Base-by-base conservation (phyloP, 2,888 invertebrate species). In the Meloe dianella region DNA sequence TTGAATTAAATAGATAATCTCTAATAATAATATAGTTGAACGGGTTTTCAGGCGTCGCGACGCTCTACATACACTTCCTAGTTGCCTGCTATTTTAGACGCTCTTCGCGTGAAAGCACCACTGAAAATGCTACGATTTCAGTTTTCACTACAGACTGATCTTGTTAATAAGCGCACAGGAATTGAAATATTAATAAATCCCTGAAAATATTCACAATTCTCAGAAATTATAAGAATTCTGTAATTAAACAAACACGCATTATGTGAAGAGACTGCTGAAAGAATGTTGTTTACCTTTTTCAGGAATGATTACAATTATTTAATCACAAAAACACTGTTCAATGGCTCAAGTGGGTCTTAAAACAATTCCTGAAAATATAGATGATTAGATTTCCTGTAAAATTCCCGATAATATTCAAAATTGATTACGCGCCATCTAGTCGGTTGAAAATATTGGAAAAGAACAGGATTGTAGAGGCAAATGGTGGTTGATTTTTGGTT, bases 361-460 rank as follows among this genome's bases (percentile, higher is more conserved):
- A 2, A 27, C 27, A 4, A 27, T 27, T 27, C 2, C 27, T 27
- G 27, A 4, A 27, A 27, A 4, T 27, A 27, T n/a, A n/a, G n/a
- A n/a, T n/a, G n/a, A 17, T 1, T 6, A 14, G 38, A 41, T 41
- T 41, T 41, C 41, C 41, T 41, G 41, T 65, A 38, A 38, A 41
- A 41, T 41, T 41, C 17, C n/a, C n/a, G n/a, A n/a, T n/a, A n/a
- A n/a, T n/a, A 71, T 73, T 72, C 68, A 70, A 66, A 65, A 61
- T 65, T 65, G 41, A 54, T 66, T 54, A 54, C 66, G 67, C 71
- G 70, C 70, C 73, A 66, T 71, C 71, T 71, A 71, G 71, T 74
- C 73, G 65, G 77, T 75, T 75, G 75, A 77, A 77, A 76, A 72
- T 80, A 80, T 79, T 72, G 80, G 78, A 80, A 79, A 80, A 73